Evolutionary conservation across 2,888 invertebrate genomes (phyloP).

Genomic region (Nephrotoma appendiculata): DNA sequence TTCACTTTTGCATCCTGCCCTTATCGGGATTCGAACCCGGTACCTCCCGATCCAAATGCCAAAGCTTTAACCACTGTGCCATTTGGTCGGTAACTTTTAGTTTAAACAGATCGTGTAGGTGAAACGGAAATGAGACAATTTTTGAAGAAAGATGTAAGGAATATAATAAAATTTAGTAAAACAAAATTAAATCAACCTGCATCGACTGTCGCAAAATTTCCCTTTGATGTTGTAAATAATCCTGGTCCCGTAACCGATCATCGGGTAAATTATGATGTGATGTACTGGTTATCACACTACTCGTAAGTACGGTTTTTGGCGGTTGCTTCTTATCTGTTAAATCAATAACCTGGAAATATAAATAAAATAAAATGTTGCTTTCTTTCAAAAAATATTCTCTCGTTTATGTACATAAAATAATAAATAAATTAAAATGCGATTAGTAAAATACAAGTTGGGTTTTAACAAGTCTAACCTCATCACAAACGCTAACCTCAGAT

Average conservation of each 20-base stretch:
- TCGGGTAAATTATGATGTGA: conserved; percentile 33
- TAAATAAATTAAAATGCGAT: background rate
- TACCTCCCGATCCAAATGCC: too few relatives aligned
- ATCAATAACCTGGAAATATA: conserved; percentile 46
- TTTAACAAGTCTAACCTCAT: background rate
- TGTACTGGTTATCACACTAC: conserved; percentile 31
- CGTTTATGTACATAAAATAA: background rate
- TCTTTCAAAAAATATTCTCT: background rate
- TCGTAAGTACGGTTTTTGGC: conserved; percentile 37
- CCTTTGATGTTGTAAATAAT: conserved; percentile 49
- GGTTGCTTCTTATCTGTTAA: conserved; percentile 51
- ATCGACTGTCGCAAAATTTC: conserved; percentile 45
- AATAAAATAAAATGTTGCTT: background rate
- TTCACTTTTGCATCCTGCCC: too few relatives aligned
- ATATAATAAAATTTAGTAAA: background rate
- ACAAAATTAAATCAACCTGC: conserved; percentile 22
- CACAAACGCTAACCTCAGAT: conserved; percentile 21
- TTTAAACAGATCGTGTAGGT: too few relatives aligned
- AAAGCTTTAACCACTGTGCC: too few relatives aligned
- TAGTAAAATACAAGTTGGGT: background rate
- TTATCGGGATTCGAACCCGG: too few relatives aligned
- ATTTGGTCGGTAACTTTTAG: too few relatives aligned
- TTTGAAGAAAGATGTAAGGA: background rate
- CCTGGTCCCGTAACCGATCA: conserved; percentile 39
- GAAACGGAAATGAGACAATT: too few relatives aligned